A percentile compares a stretch with the other conserved stretches of the same genome.
Evolutionary conservation across 2,113 vertebrate species (phyloP).

Genomic region (Takifugu bimaculatus): DNA sequence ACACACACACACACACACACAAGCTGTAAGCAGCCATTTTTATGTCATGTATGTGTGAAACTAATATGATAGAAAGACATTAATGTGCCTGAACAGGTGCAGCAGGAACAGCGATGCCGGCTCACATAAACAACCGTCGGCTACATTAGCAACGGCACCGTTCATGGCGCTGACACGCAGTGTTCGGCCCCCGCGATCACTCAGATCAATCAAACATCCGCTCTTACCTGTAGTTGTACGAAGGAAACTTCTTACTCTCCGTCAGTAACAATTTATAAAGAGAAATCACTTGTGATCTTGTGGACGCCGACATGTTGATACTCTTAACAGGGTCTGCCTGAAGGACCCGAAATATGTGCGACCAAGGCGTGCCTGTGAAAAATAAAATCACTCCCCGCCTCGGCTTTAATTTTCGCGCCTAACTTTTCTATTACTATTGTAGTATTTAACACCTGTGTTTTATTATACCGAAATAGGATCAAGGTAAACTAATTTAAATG

Average conservation of each 20-base stretch:
- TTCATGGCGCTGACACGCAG: not conserved
- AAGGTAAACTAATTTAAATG: not conserved
- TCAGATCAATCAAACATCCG: accelerated
- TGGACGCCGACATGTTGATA: conserved; percentile 80
- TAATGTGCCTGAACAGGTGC: no score
- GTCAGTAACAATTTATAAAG: conserved; percentile 84
- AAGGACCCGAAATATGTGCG: conserved; percentile 29
- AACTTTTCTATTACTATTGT: no score
- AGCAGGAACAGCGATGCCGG: not conserved
- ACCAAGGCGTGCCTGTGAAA: conserved; percentile 52
- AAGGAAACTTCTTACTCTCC: conserved; percentile 82
- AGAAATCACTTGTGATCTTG: conserved; percentile 80
- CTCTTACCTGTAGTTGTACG: conserved; percentile 89
- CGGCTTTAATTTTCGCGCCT: not conserved
- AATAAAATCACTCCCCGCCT: not conserved
- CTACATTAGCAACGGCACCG: no score
- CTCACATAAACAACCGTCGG: conserved; percentile 16
- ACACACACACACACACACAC: no score
- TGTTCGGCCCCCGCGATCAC: accelerated
- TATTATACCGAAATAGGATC: no score
- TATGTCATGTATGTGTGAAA: not conserved
- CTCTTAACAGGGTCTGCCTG: not conserved
- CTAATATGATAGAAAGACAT: no score
- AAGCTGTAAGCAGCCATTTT: not conserved
- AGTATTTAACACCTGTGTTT: no score